Base-by-base conservation (phyloP, 2,113 vertebrate species). In the Prunella fulvescens region DNA sequence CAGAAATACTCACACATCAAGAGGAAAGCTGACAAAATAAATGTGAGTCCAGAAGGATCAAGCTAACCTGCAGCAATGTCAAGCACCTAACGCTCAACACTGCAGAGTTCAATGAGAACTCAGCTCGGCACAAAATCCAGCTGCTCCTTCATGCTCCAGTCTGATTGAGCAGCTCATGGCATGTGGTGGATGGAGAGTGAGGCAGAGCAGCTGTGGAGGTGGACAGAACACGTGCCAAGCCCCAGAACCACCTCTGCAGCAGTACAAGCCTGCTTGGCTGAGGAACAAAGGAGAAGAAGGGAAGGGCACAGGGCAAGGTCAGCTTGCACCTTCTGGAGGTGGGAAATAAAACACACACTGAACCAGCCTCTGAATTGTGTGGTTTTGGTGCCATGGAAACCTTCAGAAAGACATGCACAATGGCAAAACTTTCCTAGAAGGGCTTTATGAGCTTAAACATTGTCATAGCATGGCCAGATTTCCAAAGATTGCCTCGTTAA, bases 131-230 rank as follows among this genome's bases (percentile, higher is more conserved):
- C 60, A 19, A 50, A 81, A 81, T 7, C 4, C 24, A 47, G 15
- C 56, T 81, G 61, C 17, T 35, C 29, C 24, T 4, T 19, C 39
- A 5, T 5, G 19, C 28, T 35, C 25, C 69, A 19, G 20, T 2
- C 42, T 47, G 24, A 7, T 53, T 48, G 11, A 69, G 65, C 28
- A 72, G 35, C 19, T 85, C 71, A 7, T 3, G 12, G 37, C 65
- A 48, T 1, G 3, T 2, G 14, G 57, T 0, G 15, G 17, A 24
- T 35, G 39, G 1, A 5, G n/a, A 78, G 28, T 0, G 12, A 92
- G 25, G 42, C 19, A 48, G 69, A 25, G 13, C 44, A 61, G 45
- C 8, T 33, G 1, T 14, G 15, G 37, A 45, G 40, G 10, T 10
- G 25, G 50, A 29, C 61, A 82, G 35, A 37, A 47, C 5, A 18